Evolutionary conservation across 1,140 invertebrate genomes (phyloP).

Genomic region (Zaprionus ornatus): DNA sequence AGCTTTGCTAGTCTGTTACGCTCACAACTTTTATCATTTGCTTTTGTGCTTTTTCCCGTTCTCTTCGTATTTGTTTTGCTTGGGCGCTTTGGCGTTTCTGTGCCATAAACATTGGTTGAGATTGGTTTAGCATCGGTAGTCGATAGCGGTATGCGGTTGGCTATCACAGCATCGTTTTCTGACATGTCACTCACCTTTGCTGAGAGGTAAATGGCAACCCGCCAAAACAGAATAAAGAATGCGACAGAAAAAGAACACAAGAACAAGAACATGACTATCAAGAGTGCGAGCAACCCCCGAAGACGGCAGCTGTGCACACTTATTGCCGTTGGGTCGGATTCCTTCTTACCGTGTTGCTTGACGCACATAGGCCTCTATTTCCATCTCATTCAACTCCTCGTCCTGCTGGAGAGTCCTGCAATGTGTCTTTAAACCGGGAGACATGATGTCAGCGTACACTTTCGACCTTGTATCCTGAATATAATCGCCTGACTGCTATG

Average conservation of each 20-base stretch:
- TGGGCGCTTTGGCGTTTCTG: conserved; percentile 11
- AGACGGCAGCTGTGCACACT: conserved; percentile 39
- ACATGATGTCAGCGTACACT: conserved; percentile 65
- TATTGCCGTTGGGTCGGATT: conserved; percentile 38
- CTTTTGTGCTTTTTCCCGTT: background rate
- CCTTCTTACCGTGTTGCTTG: conserved; percentile 69
- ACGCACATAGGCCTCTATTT: conserved; percentile 53
- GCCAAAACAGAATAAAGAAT: background rate
- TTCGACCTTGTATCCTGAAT: conserved; percentile 45
- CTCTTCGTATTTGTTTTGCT: conserved; percentile 28
- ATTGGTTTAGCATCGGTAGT: too few relatives aligned
- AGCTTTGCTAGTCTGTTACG: background rate
- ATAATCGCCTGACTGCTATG: background rate
- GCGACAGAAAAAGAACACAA: background rate
- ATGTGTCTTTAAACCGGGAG: conserved; percentile 65
- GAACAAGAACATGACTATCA: background rate
- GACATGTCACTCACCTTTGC: background rate
- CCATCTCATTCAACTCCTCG: conserved; percentile 32
- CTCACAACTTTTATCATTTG: background rate
- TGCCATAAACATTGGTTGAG: background rate
- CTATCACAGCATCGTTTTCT: background rate
- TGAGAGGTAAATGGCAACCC: background rate
- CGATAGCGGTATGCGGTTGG: background rate
- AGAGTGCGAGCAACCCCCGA: conserved; percentile 19
- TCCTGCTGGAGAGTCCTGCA: conserved; percentile 55